phyloP scores from a whole-genome alignment of 1,140 invertebrate species.

The Sycobia sp. region DNA sequence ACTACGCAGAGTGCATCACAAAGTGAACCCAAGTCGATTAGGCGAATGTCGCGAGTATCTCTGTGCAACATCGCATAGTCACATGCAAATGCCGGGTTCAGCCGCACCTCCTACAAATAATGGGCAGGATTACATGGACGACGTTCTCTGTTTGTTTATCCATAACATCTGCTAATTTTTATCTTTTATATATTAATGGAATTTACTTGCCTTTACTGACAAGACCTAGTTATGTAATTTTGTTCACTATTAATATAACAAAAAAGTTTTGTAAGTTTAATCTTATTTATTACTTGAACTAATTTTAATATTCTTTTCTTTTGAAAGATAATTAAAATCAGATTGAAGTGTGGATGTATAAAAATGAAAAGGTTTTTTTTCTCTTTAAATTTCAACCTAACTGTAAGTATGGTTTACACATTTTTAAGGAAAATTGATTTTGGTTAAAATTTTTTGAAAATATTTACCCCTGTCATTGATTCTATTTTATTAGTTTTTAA shows the following conservation, averaged over 20 bases:
- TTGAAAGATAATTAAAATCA: too few species aligned
- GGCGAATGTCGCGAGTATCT: conserved; percentile 54
- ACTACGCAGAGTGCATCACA: conserved; percentile 60
- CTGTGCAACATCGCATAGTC: conserved; percentile 53
- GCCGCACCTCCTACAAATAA: conserved; percentile 66
- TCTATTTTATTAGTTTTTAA: too few species aligned
- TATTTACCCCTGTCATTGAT: too few species aligned
- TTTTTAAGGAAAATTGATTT: too few species aligned
- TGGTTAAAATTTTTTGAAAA: too few species aligned
- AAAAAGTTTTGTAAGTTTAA: conserved; percentile 3
- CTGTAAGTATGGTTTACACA: too few species aligned
- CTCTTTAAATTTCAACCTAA: too few species aligned
- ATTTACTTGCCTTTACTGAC: conserved; percentile 16
- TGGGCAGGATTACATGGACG: conserved; percentile 60
- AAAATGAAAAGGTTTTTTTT: too few species aligned
- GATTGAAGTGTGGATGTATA: too few species aligned
- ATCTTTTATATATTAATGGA: conserved; percentile 3
- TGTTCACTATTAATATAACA: background rate
- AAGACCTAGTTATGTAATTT: conserved; percentile 1
- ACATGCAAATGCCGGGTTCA: conserved; percentile 56
- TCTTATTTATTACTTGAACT: too few species aligned
- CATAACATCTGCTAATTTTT: conserved; percentile 11
- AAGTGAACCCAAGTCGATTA: conserved; percentile 56
- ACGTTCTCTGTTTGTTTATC: conserved; percentile 20
- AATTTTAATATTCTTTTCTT: too few species aligned